Conservation (phyloP, 2,113 vertebrate species). For the Callorhinus ursinus region DNA sequence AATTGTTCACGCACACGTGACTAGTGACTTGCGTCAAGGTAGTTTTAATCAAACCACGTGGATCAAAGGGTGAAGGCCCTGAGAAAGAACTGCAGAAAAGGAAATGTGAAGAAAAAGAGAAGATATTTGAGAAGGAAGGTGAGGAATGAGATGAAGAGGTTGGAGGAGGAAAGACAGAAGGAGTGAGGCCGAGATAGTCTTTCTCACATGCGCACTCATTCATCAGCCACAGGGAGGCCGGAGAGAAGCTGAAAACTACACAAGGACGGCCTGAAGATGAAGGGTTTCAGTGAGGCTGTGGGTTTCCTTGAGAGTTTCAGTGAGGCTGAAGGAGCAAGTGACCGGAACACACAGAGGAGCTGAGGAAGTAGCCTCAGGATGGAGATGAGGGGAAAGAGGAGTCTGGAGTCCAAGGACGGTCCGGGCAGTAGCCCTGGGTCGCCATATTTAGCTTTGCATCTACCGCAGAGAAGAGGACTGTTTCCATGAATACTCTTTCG, state of each 20-base stretch:
- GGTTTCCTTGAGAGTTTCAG: neutral
- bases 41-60: neutral
- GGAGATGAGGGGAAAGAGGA: neutral
- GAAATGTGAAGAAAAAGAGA: neutral
- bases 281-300: neutral
- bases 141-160: neutral
- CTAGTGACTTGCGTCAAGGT: conserved; percentile 11
- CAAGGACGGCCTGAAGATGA: neutral
- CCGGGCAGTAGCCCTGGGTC: neutral
- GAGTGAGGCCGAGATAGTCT: neutral
- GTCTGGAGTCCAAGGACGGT: neutral
- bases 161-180: neutral
- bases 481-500: neutral
- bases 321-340: neutral
- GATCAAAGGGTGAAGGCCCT: neutral
- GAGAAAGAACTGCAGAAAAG: neutral
- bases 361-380: neutral
- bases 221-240: neutral
- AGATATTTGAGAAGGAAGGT: neutral
- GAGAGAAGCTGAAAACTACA: neutral
- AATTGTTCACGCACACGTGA: neutral
- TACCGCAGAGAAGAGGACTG: neutral
- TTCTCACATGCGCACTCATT: neutral
- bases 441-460: neutral
- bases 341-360: neutral